Evolutionary conservation across 1,140 invertebrate genomes (phyloP).

Genomic region (Apis cerana): DNA sequence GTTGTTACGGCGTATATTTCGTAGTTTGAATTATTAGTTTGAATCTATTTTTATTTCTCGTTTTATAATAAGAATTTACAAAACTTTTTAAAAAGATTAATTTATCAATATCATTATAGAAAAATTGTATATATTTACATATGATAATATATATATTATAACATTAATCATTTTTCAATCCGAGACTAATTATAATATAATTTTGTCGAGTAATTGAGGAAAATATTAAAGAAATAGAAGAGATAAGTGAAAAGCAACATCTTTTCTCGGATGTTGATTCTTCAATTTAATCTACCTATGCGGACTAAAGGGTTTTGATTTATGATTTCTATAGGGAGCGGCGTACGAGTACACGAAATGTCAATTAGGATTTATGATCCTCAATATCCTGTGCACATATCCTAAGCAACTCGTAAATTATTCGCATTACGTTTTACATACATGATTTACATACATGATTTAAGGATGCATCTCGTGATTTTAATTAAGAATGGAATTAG

Average conservation of each 20-base stretch:
- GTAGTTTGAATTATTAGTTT: too few relatives aligned
- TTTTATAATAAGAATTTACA: too few relatives aligned
- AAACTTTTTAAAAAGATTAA: too few relatives aligned
- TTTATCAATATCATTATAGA: too few relatives aligned
- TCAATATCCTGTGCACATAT: background rate
- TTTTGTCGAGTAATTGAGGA: background rate
- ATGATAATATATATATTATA: too few relatives aligned
- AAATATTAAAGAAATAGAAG: background rate
- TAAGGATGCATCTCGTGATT: background rate
- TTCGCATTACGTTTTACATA: background rate
- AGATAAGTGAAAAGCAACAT: background rate
- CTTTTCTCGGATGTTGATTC: background rate
- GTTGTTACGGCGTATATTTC: too few relatives aligned
- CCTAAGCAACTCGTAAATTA: background rate
- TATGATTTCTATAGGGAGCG: conserved; percentile 1
- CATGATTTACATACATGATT: background rate
- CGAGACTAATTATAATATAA: too few relatives aligned
- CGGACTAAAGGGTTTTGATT: background rate
- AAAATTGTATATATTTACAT: too few relatives aligned
- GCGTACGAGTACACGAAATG: background rate
- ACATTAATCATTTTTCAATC: too few relatives aligned
- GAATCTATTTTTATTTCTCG: too few relatives aligned
- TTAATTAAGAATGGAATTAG: background rate
- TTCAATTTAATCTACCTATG: background rate
- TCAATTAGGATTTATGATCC: conserved; percentile 16